Conservation (phyloP, 1,140 invertebrate genomes). For the Dreissena polymorpha region DNA sequence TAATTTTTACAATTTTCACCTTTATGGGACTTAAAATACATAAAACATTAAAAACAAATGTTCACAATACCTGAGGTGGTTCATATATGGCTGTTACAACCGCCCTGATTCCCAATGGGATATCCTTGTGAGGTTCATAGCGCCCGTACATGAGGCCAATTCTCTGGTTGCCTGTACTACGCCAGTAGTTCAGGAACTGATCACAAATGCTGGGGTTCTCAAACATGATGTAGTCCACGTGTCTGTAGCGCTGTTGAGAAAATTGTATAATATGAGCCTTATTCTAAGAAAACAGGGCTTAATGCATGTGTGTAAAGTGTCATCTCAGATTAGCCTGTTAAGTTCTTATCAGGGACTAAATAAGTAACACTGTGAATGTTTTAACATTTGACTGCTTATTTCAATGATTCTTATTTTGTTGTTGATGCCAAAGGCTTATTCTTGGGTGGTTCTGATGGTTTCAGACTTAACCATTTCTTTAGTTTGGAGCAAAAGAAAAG, state of each 20-base stretch:
- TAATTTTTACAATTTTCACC: no score
- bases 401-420: no score
- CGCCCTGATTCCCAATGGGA: constrained; percentile 96
- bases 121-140: constrained; percentile 95
- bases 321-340: no score
- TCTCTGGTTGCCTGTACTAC: constrained; percentile 95
- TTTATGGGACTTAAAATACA: no score
- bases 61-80: constrained; percentile 90
- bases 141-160: constrained; percentile 95
- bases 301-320: not conserved
- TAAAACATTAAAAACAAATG: no score
- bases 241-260: constrained; percentile 89
- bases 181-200: constrained; percentile 98
- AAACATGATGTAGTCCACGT: constrained; percentile 99
- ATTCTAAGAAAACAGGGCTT: not conserved
- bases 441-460: no score
- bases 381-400: no score
- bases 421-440: no score
- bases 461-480: no score
- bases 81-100: constrained; percentile 98
- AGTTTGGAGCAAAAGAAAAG: no score
- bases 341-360: no score
- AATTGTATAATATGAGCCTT: constrained; percentile 43
- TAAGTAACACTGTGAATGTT: no score
- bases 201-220: constrained; percentile 98